phyloP scores from a whole-genome alignment of 2,888 invertebrate genomes.

The Andrena hattorfiana region DNA sequence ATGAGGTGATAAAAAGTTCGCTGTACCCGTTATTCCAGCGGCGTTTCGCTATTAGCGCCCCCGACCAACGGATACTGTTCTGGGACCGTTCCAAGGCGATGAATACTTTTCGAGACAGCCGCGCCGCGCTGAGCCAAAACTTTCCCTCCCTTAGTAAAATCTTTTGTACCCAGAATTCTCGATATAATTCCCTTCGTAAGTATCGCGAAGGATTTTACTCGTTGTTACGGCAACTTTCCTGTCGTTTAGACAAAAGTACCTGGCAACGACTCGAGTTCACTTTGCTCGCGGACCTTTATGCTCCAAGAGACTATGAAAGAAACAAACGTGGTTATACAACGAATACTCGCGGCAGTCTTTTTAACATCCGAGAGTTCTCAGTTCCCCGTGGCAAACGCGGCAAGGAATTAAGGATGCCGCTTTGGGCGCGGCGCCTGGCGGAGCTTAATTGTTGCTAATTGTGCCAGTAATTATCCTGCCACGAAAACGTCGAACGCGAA shows the following conservation, averaged over 20 bases:
- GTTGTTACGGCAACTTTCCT: not conserved
- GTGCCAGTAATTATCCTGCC: not conserved
- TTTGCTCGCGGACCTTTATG: not conserved
- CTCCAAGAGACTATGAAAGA: not conserved
- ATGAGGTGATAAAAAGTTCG: not conserved
- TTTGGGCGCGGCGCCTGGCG: not conserved
- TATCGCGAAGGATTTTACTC: not conserved
- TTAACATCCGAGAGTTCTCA: not conserved
- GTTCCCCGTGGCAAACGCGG: not conserved
- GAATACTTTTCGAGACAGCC: not conserved
- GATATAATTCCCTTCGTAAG: not conserved
- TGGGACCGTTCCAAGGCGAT: conserved; percentile 1
- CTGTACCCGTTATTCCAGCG: not conserved
- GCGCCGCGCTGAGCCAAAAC: not conserved
- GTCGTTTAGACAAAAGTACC: not conserved
- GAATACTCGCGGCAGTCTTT: not conserved
- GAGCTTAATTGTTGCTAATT: not conserved
- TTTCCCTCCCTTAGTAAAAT: not conserved
- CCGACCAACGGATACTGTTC: not conserved
- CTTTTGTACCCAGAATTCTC: not conserved
- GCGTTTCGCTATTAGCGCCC: not conserved
- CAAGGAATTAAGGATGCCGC: not conserved
- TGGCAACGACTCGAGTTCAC: not conserved
- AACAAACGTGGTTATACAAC: not conserved
- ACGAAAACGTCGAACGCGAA: conserved; percentile 9